Conservation (phyloP, 1,140 invertebrate species). For the Cotesia glomerata region DNA sequence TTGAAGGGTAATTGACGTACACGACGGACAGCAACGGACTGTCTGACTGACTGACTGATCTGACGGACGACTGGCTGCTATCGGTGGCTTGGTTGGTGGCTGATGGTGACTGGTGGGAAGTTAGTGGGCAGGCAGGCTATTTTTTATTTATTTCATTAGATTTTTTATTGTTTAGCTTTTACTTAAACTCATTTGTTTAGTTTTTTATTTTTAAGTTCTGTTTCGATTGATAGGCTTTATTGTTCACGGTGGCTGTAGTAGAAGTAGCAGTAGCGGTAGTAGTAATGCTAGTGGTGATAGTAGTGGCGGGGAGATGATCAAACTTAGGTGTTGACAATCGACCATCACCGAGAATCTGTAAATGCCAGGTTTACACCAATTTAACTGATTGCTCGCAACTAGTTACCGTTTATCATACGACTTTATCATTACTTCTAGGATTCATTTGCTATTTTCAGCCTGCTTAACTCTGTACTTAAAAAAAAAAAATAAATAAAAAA, state of each 20-base stretch:
- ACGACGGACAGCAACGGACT: constrained; percentile 54
- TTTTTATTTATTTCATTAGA: constrained; percentile 27
- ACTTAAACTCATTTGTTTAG: background rate
- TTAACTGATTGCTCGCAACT: constrained; percentile 45
- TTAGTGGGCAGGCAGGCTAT: constrained; percentile 63
- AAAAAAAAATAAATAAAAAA: no score
- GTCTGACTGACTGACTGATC: constrained; percentile 41
- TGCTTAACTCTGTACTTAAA: no score
- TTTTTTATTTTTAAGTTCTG: constrained; percentile 9
- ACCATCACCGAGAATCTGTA: constrained; percentile 56
- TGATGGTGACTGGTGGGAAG: constrained; percentile 62
- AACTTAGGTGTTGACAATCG: constrained; percentile 63
- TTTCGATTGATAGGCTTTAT: constrained; percentile 57
- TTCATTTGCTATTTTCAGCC: background rate
- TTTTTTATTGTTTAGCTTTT: background rate
- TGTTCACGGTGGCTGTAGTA: constrained; percentile 62
- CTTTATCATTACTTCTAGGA: constrained; percentile 29
- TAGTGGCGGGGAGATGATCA: constrained; percentile 63
- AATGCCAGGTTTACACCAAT: constrained; percentile 63
- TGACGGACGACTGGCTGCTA: constrained; percentile 43
- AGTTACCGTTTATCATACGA: constrained; percentile 50
- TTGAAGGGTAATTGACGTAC: constrained; percentile 55
- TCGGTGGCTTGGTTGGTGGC: constrained; percentile 52
- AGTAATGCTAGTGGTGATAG: constrained; percentile 51
- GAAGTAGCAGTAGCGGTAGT: background rate